Conservation (phyloP, 2,113 vertebrate genomes). For the Apteryx owenii region DNA sequence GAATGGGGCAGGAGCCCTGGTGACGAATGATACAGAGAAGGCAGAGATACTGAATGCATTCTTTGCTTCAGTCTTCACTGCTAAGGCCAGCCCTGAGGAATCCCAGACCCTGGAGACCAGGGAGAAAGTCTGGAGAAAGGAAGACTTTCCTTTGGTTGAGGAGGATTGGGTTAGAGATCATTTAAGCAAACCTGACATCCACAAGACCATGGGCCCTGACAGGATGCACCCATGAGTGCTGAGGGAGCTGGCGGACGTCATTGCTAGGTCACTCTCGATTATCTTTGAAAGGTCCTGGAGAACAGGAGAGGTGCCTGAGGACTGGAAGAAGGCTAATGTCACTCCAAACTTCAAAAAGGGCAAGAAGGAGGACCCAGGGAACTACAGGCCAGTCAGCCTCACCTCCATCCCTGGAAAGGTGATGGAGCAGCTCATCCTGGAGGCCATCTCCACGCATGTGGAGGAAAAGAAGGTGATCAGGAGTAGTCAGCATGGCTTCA, state of each 20-base stretch:
- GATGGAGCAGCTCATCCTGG: background rate
- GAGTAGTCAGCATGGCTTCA: background rate
- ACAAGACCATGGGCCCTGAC: background rate
- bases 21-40: no score
- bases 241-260: background rate
- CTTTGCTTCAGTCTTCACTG: background rate
- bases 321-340: background rate
- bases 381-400: background rate
- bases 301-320: background rate
- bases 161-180: background rate
- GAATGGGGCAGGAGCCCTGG: no score
- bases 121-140: background rate
- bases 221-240: background rate
- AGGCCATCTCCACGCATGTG: background rate
- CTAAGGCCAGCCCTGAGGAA: background rate
- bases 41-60: no score
- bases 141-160: background rate
- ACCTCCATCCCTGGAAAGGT: fast-evolving
- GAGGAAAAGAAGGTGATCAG: background rate
- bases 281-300: background rate
- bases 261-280: background rate
- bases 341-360: background rate
- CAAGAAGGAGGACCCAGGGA: background rate
- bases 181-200: background rate
- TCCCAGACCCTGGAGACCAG: background rate